Conservation (phyloP, 2,888 invertebrate genomes). For the Steinernema scapterisci region DNA sequence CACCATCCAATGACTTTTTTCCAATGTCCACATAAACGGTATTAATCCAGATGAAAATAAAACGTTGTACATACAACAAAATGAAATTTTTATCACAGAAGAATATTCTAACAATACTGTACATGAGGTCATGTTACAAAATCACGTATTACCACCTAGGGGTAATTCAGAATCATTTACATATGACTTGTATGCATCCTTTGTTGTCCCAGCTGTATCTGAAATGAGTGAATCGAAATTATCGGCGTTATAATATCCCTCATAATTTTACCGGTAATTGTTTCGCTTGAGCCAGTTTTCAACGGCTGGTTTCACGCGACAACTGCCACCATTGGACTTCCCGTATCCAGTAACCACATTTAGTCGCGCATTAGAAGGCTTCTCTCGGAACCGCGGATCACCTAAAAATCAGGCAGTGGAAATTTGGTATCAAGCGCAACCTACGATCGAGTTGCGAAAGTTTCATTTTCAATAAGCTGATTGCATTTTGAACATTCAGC, state of each 20-base stretch:
- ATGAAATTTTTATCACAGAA: no score
- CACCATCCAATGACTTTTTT: no score
- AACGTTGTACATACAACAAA: no score
- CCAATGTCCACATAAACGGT: no score
- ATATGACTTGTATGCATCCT: background rate
- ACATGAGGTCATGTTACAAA: no score
- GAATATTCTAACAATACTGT: no score
- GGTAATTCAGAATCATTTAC: no score
- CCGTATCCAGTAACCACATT: conserved; percentile 9
- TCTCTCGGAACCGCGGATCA: background rate
- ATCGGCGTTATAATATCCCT: no score
- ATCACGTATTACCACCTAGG: no score
- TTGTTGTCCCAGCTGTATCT: background rate
- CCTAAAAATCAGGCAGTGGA: background rate
- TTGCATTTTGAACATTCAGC: conserved; percentile 1
- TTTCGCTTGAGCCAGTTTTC: background rate
- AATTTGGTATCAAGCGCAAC: background rate
- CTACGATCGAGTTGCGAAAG: conserved; percentile 3
- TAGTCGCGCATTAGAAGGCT: background rate
- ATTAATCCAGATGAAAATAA: no score
- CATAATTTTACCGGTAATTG: background rate
- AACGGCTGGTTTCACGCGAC: background rate
- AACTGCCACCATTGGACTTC: background rate
- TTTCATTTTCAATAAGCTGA: background rate
- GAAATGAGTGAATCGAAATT: background rate